Base-by-base conservation (phyloP, 2,888 invertebrate species). In the Lasius fuliginosus region DNA sequence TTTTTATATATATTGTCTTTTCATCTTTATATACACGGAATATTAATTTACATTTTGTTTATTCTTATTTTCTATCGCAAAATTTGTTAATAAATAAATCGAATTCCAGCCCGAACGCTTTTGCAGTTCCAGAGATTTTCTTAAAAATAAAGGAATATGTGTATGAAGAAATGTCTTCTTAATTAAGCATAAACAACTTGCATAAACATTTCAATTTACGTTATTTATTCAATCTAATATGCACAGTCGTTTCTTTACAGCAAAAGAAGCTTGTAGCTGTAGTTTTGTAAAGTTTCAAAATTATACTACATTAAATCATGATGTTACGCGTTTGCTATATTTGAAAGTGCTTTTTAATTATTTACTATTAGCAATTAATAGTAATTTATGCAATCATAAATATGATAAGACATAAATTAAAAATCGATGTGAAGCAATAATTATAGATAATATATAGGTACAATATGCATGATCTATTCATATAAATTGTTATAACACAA, bases 201-300 rank as follows among this genome's bases (percentile, higher is more conserved):
- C 69, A 84, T 84, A 86, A 85, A 83, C 56, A 85, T 82, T 67
- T 79, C 82, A 88, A 85, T 67, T 84, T 87, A 23, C 82, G 82
- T 87, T 82, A 88, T 73, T 85, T 68, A 82, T 56, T 53, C 65
- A 77, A 74, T 87, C 36, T 53, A 64, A 30, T 46, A 67, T 62
- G 85, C n/a, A 49, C n/a, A n/a, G 82, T 81, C 68, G 83, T 86
- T 83, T 86, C 67, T 8, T 15, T 58, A 58, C 9, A 18, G n/a
- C 27, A n/a, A 62, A 36, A 60, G 36, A 75, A 82, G 74, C 53
- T 88, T 68, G 74, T 65, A 49, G 49, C 30, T 27, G 40, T 65
- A 83, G 69, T 23, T 23, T 83, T 74, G 58, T 74, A 27, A 84
- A 74, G 69, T 83, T 85, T 30, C 68, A 36, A 69, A 87, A 85